phyloP scores from a whole-genome alignment of 1,140 invertebrate genomes.

The Papilio dardanus region DNA sequence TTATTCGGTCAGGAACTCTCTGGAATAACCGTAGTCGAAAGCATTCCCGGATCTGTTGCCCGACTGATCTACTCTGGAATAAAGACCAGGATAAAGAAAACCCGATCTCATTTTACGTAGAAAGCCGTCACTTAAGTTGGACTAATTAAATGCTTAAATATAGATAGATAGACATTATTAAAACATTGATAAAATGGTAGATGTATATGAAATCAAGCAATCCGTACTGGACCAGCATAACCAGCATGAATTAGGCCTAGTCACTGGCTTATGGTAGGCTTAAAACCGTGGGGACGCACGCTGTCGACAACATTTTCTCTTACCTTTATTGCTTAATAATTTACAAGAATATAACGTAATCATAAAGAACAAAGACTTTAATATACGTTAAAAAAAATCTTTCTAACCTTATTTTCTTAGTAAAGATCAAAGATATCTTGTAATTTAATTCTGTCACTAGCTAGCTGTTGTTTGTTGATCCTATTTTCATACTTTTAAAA shows the following conservation, averaged over 20 bases:
- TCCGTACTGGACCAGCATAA: too few relatives aligned
- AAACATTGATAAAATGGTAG: too few relatives aligned
- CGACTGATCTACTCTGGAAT: neutral
- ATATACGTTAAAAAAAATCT: too few relatives aligned
- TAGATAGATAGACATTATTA: neutral
- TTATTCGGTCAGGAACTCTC: slow-evolving; percentile 1
- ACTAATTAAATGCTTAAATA: slow-evolving; percentile 1
- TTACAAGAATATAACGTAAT: too few relatives aligned
- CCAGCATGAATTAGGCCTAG: too few relatives aligned
- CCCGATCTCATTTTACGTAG: neutral
- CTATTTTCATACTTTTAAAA: slow-evolving; percentile 23
- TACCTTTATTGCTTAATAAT: too few relatives aligned
- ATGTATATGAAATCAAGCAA: too few relatives aligned
- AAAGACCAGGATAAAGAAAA: neutral
- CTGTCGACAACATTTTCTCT: too few relatives aligned
- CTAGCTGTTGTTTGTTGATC: neutral
- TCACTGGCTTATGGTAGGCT: too few relatives aligned
- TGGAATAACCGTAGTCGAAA: neutral
- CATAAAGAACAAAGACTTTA: too few relatives aligned
- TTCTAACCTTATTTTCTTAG: too few relatives aligned
- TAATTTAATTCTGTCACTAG: neutral
- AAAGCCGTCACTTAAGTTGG: neutral
- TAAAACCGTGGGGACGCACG: too few relatives aligned
- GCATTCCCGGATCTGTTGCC: neutral
- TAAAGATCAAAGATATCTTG: neutral